Conservation (phyloP, 1,140 invertebrate species). For the Megathymus violae region DNA sequence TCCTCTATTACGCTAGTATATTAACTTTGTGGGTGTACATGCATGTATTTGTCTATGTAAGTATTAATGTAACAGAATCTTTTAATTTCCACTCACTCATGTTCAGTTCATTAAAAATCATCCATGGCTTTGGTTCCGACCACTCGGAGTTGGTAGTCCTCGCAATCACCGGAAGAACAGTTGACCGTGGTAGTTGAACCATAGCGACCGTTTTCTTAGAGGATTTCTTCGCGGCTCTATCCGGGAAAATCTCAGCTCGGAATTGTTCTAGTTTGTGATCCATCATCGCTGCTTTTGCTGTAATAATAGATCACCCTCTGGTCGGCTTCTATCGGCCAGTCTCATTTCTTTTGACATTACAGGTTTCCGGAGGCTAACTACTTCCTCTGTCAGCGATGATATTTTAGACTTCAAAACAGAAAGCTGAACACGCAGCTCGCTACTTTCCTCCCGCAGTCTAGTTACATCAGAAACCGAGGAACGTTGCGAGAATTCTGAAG, state of each 20-base stretch:
- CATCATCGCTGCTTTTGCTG: background rate
- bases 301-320: background rate
- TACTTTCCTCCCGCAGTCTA: background rate
- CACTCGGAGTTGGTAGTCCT: background rate
- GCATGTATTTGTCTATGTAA: too few relatives aligned
- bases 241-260: background rate
- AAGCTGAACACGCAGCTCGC: background rate
- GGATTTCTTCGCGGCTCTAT: background rate
- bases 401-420: background rate
- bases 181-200: background rate
- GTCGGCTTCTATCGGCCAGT: background rate
- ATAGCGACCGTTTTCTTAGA: background rate
- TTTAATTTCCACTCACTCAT: too few relatives aligned
- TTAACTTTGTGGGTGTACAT: too few relatives aligned
- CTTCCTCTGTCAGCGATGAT: background rate
- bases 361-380: background rate
- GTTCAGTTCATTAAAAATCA: too few relatives aligned
- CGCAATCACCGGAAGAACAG: background rate
- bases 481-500: background rate
- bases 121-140: background rate
- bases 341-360: background rate
- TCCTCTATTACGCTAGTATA: too few relatives aligned
- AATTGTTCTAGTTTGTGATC: background rate
- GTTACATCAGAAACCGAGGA: background rate
- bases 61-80: too few relatives aligned